Evolutionary conservation across 1,140 invertebrate species (phyloP).

Genomic region (Chymomyza costata): DNA sequence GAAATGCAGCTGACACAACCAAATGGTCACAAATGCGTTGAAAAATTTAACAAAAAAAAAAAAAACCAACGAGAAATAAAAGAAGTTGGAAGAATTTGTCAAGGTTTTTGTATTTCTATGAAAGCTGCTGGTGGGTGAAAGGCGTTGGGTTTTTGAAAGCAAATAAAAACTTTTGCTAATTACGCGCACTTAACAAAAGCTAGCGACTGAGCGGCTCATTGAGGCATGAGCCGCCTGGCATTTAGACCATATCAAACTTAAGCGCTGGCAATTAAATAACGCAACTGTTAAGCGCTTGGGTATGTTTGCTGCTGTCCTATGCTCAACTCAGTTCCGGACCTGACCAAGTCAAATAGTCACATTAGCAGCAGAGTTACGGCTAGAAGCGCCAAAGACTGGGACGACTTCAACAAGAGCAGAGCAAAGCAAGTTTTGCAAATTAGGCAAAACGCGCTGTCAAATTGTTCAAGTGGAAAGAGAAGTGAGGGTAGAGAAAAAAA

Average conservation of each 20-base stretch:
- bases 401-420: not conserved
- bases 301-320: not conserved
- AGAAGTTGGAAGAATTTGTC: too few relatives aligned
- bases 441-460: slow-evolving; percentile 71
- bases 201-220: slow-evolving; percentile 1
- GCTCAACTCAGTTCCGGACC: not conserved
- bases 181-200: slow-evolving; percentile 58
- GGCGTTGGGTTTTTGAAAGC: too few relatives aligned
- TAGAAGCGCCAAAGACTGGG: slow-evolving; percentile 1
- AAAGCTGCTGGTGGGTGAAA: too few relatives aligned
- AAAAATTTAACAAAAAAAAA: not conserved
- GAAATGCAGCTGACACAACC: slow-evolving; percentile 35
- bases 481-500: slow-evolving; percentile 11
- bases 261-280: slow-evolving; percentile 64
- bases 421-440: slow-evolving; percentile 60
- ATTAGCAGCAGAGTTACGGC: slow-evolving; percentile 56
- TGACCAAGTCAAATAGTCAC: slow-evolving; percentile 33
- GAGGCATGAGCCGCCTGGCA: slow-evolving; percentile 7
- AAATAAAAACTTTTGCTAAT: slow-evolving; percentile 49
- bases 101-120: slow-evolving; percentile 33
- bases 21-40: slow-evolving; percentile 41
- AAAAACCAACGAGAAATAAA: too few relatives aligned
- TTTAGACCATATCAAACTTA: slow-evolving; percentile 54
- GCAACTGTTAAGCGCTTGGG: slow-evolving; percentile 26
- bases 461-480: slow-evolving; percentile 63